These are phyloP conservation scores for Colius striatus DNA, from an alignment of 2,113 vertebrate species.

Conservation along the genomic window DNA sequence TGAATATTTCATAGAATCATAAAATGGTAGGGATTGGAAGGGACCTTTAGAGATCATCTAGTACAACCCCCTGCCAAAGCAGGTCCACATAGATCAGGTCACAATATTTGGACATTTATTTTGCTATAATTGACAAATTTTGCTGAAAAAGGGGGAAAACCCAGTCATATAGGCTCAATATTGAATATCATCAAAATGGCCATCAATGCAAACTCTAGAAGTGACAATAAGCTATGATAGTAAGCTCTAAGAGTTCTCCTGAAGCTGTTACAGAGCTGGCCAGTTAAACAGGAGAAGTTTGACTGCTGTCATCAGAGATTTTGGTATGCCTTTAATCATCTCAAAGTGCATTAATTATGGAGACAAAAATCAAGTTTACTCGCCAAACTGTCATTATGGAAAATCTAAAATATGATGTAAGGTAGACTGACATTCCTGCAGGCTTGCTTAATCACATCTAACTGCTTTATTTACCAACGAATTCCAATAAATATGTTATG, in stretches of 20 bases:
- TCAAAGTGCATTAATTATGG: not conserved
- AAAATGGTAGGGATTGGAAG: no score
- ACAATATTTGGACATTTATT: not conserved
- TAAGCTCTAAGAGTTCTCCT: not conserved
- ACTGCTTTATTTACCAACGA: slow-evolving; percentile 11
- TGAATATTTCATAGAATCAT: not conserved
- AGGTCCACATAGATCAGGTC: no score
- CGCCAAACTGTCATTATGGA: slow-evolving; percentile 19
- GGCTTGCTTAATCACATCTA: not conserved
- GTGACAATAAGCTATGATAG: not conserved
- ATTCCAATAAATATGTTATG: not conserved
- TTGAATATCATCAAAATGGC: not conserved
- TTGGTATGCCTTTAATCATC: slow-evolving; percentile 21
- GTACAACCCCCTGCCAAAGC: no score
- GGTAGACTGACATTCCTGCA: not conserved
- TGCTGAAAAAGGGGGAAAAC: not conserved
- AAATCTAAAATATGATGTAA: slow-evolving; percentile 17
- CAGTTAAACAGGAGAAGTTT: not conserved
- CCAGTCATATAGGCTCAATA: not conserved
- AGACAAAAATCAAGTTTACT: slow-evolving; percentile 29
- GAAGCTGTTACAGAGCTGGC: fast-evolving
- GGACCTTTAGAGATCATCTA: no score
- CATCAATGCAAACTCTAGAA: not conserved
- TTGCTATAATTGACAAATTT: not conserved
- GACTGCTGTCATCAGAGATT: not conserved